Evolutionary conservation across 2,113 vertebrate species (phyloP), one percentile per base, ranked within the genome.

Genomic region (Thymallus thymallus): DNA sequence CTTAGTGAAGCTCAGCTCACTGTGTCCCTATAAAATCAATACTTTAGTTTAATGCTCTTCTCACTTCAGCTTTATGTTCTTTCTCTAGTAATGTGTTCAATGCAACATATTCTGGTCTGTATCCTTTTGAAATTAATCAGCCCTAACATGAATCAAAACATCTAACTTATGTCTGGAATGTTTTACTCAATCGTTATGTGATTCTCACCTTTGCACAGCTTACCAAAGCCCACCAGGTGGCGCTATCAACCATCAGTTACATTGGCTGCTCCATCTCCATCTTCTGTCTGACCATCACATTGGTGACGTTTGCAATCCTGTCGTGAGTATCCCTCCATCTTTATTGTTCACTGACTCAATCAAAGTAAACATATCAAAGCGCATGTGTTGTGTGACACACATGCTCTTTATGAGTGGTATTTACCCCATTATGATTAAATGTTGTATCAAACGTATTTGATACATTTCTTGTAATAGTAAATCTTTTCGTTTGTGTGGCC

Each of bases 231-330:
- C 96, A 99, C 94, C 91, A 91, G 95, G 92, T 98, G 95, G 98
- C 95, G 71, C 95, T 99, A 55, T 96, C 96, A 56, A 93, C 95
- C 91, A 97, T 99, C 80, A 97, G 94, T 84, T 98, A 99, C 65
- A 46, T 97, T 0, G 98, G 98, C 84, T 99, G 98, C 18, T 95
- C 96, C 0, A 89, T 99, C 76, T 99, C 98, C 14, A 95, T 97
- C 86, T 88, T 97, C 87, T 98, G 97, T 82, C 88, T 98, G 86
- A 86, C 87, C 14, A 93, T 98, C 90, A 99, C 97, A 0, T 92
- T 99, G 82, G 93, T 94, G 86, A 99, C 97, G 14, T 98, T 99
- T 69, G 97, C 96, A 0, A 80, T 97, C 63, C 88, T 99, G 23
- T 99, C 96, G 97, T 99, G 89, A 98, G 98, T 98, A 93, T 74